These are phyloP conservation scores for Caenorhabditis sp. DNA, from an alignment of 2,888 invertebrate species.

Conservation along the genomic window DNA sequence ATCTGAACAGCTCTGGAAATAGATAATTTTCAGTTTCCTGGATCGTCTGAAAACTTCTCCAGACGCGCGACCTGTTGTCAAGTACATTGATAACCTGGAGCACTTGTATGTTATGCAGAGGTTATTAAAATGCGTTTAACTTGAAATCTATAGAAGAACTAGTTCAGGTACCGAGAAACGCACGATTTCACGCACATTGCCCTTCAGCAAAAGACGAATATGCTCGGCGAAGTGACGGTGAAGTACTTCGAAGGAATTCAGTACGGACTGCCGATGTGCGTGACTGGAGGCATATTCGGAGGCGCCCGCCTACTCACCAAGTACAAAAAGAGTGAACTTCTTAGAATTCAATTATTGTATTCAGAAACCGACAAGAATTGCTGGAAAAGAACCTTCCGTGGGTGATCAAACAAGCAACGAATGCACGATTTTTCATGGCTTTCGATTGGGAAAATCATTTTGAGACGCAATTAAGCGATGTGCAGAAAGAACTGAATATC, in stretches of 20 bases:
- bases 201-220: slow-evolving; percentile 91
- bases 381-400: slow-evolving; percentile 71
- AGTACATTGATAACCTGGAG: slow-evolving; percentile 91
- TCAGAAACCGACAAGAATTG: slow-evolving; percentile 70
- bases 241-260: slow-evolving; percentile 99
- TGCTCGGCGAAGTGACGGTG: slow-evolving; percentile 88
- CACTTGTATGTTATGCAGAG: slow-evolving; percentile 96
- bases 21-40: slow-evolving; percentile 62
- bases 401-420: slow-evolving; percentile 71
- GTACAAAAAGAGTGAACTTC: slow-evolving; percentile 79
- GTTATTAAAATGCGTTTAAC: slow-evolving; percentile 89
- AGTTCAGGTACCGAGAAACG: slow-evolving; percentile 87
- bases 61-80: slow-evolving; percentile 90
- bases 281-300: slow-evolving; percentile 92
- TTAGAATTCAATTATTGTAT: slow-evolving; percentile 2
- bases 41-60: slow-evolving; percentile 87
- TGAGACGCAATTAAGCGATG: slow-evolving; percentile 62
- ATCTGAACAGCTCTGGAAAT: neutral
- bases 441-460: slow-evolving; percentile 76
- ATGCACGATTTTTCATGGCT: slow-evolving; percentile 69
- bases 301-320: slow-evolving; percentile 89
- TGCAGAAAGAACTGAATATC: slow-evolving; percentile 66
- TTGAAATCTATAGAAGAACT: slow-evolving; percentile 1
- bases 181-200: slow-evolving; percentile 95
- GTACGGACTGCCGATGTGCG: slow-evolving; percentile 94